Base-by-base conservation (phyloP, 2,113 vertebrate species). In the human (Homo sapiens) region DNA sequence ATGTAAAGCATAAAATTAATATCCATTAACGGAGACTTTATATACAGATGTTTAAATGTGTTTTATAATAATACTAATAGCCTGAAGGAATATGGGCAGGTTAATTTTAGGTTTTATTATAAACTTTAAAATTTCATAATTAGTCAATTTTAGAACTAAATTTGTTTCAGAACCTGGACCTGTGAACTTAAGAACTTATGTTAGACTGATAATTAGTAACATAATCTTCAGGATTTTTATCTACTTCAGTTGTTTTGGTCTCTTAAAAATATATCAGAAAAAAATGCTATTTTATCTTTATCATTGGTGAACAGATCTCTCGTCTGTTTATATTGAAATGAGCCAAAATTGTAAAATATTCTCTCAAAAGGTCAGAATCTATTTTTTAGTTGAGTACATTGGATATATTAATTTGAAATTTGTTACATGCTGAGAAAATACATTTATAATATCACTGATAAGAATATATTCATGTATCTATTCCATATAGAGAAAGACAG, bases 171-270 rank as follows among this genome's bases (percentile, higher is more conserved):
- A 90, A 3, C 11, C 38, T 80, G 38, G 17, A 40, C 5, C 13
- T 85, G 22, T 79, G 30, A 83, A 90, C 17, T 61, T 95, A 73
- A 48, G 43, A 90, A 57, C n/a, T 95, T 93, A 96, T 57, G 10
- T 93, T 61, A 94, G 25, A 61, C 25, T 59, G 23, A 85, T 82
- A 68, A 73, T 79, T 40, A 55, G 30, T 52, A 48, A 10, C 12
- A 35, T 90, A n/a, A 92, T 73, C 89, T 92, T 73, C 9, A 48
- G 20, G 6, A 68, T 48, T 64, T 93, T 93, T 92, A 75, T 45
- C 43, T 25, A 23, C 30, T 57, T 38, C 4, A 48, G 1, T 93
- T 88, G 6, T 96, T 76, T 75, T 14, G 2, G 73, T 43, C 20
- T 87, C 73, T 95, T 89, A 64, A 83, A 80, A 91, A 73, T 38